Evolutionary conservation across 2,797 vertebrate genomes (phyloP).

Genomic region (Coendou prehensilis): DNA sequence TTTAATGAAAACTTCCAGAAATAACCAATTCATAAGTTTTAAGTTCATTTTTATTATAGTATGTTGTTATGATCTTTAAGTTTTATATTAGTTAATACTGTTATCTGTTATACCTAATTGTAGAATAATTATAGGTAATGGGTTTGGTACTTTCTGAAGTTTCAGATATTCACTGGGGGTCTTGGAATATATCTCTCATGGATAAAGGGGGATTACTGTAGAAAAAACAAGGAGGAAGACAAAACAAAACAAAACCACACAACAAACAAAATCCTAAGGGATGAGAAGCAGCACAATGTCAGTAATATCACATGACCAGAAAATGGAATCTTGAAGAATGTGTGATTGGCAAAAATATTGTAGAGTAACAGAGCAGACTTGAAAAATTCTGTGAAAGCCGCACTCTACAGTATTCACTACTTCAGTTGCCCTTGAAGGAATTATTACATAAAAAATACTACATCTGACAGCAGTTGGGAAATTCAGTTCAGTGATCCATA

Average conservation of each 20-base stretch:
- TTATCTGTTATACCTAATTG: background rate
- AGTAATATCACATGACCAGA: background rate
- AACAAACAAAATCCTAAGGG: background rate
- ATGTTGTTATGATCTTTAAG: background rate
- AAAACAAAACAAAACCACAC: background rate
- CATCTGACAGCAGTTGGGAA: constrained; percentile 6
- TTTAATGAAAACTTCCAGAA: background rate
- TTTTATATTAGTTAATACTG: background rate
- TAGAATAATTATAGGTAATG: background rate
- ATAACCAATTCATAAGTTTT: background rate
- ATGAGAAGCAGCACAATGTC: background rate
- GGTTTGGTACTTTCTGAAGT: background rate
- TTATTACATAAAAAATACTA: constrained; percentile 5
- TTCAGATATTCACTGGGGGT: background rate
- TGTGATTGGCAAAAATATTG: background rate
- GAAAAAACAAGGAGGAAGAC: constrained; percentile 27
- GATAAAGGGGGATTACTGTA: background rate
- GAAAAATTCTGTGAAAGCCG: constrained; percentile 37
- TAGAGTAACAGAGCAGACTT: constrained; percentile 46
- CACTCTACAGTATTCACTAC: background rate
- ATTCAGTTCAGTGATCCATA: constrained; percentile 48
- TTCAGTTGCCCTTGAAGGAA: constrained; percentile 40
- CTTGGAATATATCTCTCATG: background rate
- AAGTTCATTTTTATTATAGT: background rate
- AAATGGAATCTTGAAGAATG: constrained; percentile 37